Conservation (phyloP, 2,888 invertebrate species). For the Chouioia cunea region DNA sequence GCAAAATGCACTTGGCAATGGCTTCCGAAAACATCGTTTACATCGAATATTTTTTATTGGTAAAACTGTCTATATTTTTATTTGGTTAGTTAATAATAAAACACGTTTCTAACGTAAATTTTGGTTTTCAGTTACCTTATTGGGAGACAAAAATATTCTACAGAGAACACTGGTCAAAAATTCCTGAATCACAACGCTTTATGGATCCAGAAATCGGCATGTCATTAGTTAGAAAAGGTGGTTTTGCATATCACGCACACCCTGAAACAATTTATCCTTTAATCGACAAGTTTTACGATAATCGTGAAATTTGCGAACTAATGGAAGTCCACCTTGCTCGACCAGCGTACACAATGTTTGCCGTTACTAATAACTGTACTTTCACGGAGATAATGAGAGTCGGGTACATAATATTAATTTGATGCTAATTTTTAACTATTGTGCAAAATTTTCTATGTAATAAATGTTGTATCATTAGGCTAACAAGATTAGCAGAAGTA, state of each 20-base stretch:
- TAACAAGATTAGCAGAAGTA: too few relatives aligned
- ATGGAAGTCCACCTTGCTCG: constrained; percentile 57
- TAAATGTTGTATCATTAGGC: too few relatives aligned
- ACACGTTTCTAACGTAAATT: too few relatives aligned
- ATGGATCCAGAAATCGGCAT: constrained; percentile 55
- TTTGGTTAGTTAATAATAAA: too few relatives aligned
- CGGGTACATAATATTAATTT: constrained; percentile 15
- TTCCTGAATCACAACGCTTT: constrained; percentile 52
- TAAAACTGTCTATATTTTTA: neutral
- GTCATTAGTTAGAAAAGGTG: constrained; percentile 53
- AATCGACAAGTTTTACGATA: constrained; percentile 55
- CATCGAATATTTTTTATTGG: too few relatives aligned
- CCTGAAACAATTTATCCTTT: constrained; percentile 59
- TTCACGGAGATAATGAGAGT: constrained; percentile 58
- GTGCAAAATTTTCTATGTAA: constrained; percentile 50
- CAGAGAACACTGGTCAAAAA: constrained; percentile 51
- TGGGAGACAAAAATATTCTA: neutral
- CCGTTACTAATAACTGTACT: constrained; percentile 54
- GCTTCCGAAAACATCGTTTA: too few relatives aligned
- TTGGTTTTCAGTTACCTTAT: too few relatives aligned
- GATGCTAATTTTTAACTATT: too few relatives aligned
- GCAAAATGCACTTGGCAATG: too few relatives aligned
- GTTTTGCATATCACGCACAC: constrained; percentile 59
- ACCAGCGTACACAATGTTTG: constrained; percentile 37
- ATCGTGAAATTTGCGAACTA: constrained; percentile 58